Conservation (phyloP, 2,797 vertebrate species). For the Chelidonichthys spinosus region DNA sequence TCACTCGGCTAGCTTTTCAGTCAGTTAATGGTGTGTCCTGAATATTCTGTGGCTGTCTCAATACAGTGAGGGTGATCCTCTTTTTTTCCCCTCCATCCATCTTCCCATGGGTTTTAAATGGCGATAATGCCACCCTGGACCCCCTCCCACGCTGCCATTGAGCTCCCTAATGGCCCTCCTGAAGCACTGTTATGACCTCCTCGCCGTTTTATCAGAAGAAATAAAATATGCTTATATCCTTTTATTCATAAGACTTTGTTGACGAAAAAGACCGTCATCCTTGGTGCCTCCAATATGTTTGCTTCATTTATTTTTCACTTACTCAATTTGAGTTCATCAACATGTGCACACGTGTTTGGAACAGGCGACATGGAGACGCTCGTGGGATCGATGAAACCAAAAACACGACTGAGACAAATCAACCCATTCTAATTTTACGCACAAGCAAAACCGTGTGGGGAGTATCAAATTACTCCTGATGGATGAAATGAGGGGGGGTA, state of each 20-base stretch:
- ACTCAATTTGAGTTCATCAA: slow-evolving; percentile 32
- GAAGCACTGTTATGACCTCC: slow-evolving; percentile 34
- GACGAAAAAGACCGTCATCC: slow-evolving; percentile 23
- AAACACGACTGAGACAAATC: slow-evolving; percentile 23
- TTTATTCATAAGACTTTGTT: slow-evolving; percentile 6
- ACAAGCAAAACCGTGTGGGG: slow-evolving; percentile 1
- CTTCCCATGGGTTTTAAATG: slow-evolving; percentile 45
- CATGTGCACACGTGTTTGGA: slow-evolving; percentile 21
- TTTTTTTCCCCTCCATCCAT: slow-evolving; percentile 27
- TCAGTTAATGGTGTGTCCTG: slow-evolving; percentile 42
- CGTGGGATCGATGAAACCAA: slow-evolving; percentile 2
- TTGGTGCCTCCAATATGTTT: slow-evolving; percentile 14
- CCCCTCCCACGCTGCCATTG: slow-evolving; percentile 26
- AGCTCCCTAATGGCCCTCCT: slow-evolving; percentile 49
- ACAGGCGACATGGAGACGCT: slow-evolving; percentile 5
- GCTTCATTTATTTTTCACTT: slow-evolving; percentile 36
- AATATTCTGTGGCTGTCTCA: slow-evolving; percentile 46
- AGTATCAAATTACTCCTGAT: slow-evolving; percentile 27
- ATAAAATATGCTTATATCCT: slow-evolving; percentile 16
- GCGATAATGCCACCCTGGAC: slow-evolving; percentile 39
- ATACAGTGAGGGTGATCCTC: slow-evolving; percentile 24
- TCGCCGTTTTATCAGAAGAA: slow-evolving; percentile 15
- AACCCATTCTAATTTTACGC: slow-evolving; percentile 12
- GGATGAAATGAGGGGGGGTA: slow-evolving; percentile 5
- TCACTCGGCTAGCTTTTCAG: slow-evolving; percentile 30